A percentile compares a stretch with the other conserved stretches of the same genome.
These are phyloP conservation scores for Prinia subflava DNA, from an alignment of 2,113 vertebrate species.

Conservation along the genomic window DNA sequence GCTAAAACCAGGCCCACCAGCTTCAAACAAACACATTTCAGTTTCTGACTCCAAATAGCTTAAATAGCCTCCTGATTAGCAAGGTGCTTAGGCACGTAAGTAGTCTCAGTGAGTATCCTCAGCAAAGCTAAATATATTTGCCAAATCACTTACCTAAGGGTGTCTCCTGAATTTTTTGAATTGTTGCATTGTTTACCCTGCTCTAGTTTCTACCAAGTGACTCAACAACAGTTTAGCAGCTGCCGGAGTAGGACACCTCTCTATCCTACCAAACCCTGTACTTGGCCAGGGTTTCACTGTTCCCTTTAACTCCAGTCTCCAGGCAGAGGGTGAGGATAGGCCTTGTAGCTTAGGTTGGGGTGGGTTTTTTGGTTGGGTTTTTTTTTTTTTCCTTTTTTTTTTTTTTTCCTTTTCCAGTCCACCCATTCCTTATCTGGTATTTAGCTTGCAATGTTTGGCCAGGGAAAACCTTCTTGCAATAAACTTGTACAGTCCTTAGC, in stretches of 20 bases:
- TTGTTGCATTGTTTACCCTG: slow-evolving; percentile 62
- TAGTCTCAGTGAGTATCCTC: slow-evolving; percentile 21
- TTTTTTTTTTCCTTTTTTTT: neutral
- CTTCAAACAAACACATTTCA: neutral
- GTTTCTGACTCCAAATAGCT: slow-evolving; percentile 26
- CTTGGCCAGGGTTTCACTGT: neutral
- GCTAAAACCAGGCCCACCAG: neutral
- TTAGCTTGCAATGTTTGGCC: neutral
- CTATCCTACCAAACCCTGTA: neutral
- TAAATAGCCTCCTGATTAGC: slow-evolving; percentile 45
- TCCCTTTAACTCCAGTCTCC: neutral
- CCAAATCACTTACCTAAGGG: slow-evolving; percentile 64
- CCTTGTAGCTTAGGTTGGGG: neutral
- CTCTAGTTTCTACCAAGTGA: slow-evolving; percentile 55
- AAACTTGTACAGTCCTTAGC: neutral
- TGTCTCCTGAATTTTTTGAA: slow-evolving; percentile 62
- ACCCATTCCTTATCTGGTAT: neutral
- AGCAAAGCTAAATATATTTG: slow-evolving; percentile 50
- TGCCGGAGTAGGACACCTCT: neutral
- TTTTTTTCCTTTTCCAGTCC: neutral
- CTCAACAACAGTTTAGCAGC: slow-evolving; percentile 23
- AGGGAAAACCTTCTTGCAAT: neutral
- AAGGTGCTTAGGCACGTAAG: slow-evolving; percentile 36
- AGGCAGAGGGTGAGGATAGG: neutral
- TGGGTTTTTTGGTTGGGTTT: neutral